Evolutionary conservation across 2,888 invertebrate genomes (phyloP), one percentile per base, ranked within the genome.

Genomic region (Yponomeuta sedellus): DNA sequence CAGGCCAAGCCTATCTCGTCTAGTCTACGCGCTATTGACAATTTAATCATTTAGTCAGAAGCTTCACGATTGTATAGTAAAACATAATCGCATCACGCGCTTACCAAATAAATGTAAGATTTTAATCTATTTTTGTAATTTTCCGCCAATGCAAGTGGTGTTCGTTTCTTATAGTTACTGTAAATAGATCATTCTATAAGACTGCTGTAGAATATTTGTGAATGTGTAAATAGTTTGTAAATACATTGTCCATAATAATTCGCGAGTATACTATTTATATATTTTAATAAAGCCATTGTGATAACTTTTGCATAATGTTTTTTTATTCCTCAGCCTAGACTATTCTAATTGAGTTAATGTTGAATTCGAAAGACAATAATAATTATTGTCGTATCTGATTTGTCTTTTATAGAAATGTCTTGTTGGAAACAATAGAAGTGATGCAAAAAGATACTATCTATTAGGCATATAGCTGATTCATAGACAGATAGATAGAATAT

Each of bases 281-380:
- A 91, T 84, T 89, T 90, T 89, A 90, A 91, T 90, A 91, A 91
- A 91, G 89, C 88, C 88, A 91, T 91, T 91, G 91, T 91, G 91
- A 91, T 91, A 90, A 90, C 88, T 90, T 88, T 90, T 90, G 86
- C 87, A 89, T 81, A 69, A 70, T 71, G 56, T 68, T 72, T 75
- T 82, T 82, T 63, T 66, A 66, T 57, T 63, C 63, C 34, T 62
- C 11, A 67, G 58, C 39, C 57, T 20, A 62, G 4, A 44, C 1
- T 22, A 44, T 22, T 16, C 8, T 10, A 4, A 34, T 34, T 34
- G 34, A 34, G 8, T 34, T 34, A 34, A 34, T 34, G 34, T 34
- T 34, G 34, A 34, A 34, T 1, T 34, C 8, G 1, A 34, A 34
- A 34, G 34, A 8, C 34, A 8, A 8, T 8, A 34, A 34, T 34